These are phyloP conservation scores for Bombyx mori DNA, from an alignment of 1,140 invertebrate genomes.

Conservation along the genomic window ASM3026992v2 NC_085115.1:10349501-10350000, in stretches of 20 bases:
- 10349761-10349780: background rate
- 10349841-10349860: background rate
- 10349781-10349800: background rate
- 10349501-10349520: too few species aligned
- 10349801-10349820: background rate
- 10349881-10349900: background rate
- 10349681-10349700: too few species aligned
- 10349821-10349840: background rate
- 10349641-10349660: too few species aligned
- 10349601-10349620: too few species aligned
- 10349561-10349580: too few species aligned
- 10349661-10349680: too few species aligned
- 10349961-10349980: background rate
- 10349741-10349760: background rate
- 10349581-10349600: too few species aligned
- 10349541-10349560: too few species aligned
- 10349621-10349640: too few species aligned
- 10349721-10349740: too few species aligned
- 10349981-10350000: background rate
- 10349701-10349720: too few species aligned
- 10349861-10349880: background rate
- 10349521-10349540: too few species aligned
- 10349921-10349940: background rate
- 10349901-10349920: background rate
- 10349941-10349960: background rate